Base-by-base conservation (phyloP, 1,140 invertebrate genomes). In the Lerema accius region DNA sequence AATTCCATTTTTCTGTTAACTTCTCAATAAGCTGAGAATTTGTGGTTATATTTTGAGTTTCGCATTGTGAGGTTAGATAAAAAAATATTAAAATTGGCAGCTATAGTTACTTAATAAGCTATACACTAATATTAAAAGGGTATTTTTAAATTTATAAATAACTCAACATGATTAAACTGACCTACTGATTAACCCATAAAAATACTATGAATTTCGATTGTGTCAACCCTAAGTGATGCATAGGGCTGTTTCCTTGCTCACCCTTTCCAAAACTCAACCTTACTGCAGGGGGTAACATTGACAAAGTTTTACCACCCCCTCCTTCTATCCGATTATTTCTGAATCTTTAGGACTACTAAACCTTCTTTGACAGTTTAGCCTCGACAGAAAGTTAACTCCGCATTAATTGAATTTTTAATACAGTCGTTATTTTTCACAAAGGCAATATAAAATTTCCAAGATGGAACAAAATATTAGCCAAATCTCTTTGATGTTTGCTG, bases 281-380 rank as follows among this genome's bases (percentile, higher is more conserved):
- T 77, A 39, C 74, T 53, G 74, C 71, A 63, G 74, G 76, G 75
- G 74, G 71, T 65, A 64, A 78, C 84, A 86, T 84, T 83, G 81
- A 73, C 73, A 82, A 89, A 86, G 73, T 86, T 84, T 72, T 62
- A 71, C 75, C 69, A 73, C 71, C 71, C 78, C 58, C 39, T 60
- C 70, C 37, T 74, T 77, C 75, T 80, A 82, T 85, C 75, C 65
- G 80, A 84, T 86, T 85, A 86, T 86, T 81, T 81, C 43, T 56
- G 65, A 82, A 83, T 82, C 80, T 80, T 82, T 81, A 67, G 73
- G 64, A 61, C 58, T 71, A 63, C 16, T 65, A 69, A 81, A 82
- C 72, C 82, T 81, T 78, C 69, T 81, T 82, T 75, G 73, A 78
- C 69, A 78, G 60, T 67, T 39, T 55, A 65, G 56, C 65, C 51